Percentiles rank a stretch among this genome's conserved stretches.
phyloP scores from a whole-genome alignment of 2,113 vertebrate genomes.

The Hylia prasina region DNA sequence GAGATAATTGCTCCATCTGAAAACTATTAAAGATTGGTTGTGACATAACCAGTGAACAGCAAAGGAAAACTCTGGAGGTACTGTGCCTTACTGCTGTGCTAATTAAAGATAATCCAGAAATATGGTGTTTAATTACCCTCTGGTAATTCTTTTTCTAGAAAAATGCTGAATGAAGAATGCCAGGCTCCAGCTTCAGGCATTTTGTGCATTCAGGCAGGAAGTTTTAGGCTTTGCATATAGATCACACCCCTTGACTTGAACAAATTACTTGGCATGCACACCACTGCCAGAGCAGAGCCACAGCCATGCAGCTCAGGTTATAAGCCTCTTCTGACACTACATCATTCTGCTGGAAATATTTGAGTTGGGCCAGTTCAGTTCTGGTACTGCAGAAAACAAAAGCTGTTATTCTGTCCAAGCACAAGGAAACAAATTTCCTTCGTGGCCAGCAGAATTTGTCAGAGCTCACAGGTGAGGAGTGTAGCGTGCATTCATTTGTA shows the following conservation, averaged over 20 bases:
- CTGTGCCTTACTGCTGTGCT: background rate
- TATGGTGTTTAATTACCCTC: background rate
- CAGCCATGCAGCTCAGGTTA: background rate
- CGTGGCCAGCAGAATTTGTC: background rate
- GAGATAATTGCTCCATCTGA: conserved; percentile 28
- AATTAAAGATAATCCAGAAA: conserved; percentile 14
- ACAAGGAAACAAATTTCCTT: background rate
- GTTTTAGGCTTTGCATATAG: background rate
- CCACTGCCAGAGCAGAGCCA: background rate
- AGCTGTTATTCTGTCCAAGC: background rate
- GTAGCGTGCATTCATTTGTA: background rate
- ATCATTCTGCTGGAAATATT: background rate
- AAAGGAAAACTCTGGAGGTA: background rate
- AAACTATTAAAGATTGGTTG: conserved; percentile 4
- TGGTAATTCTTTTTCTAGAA: background rate
- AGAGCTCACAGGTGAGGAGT: background rate
- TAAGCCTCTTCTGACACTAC: background rate
- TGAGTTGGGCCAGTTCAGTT: background rate
- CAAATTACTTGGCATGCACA: background rate
- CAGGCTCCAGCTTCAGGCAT: background rate
- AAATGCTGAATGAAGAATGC: background rate
- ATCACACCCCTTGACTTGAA: background rate
- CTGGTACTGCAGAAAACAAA: background rate
- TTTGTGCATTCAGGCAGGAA: background rate
- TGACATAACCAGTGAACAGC: conserved; percentile 18